phyloP scores from a whole-genome alignment of 1,140 invertebrate genomes.

The Zaprionus ghesquierei region DNA sequence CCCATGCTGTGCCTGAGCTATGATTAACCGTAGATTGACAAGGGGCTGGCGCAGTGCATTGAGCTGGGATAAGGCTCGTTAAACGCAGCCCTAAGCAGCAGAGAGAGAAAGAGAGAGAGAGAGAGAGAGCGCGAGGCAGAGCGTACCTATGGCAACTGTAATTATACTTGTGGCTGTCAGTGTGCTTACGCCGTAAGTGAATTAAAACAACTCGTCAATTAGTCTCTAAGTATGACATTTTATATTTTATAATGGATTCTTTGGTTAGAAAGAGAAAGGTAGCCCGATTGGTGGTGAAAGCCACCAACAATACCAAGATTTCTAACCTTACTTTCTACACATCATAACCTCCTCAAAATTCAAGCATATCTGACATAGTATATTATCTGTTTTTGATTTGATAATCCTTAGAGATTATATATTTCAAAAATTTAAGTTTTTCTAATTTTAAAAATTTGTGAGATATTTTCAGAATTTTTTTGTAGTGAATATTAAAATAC shows the following conservation, averaged over 20 bases:
- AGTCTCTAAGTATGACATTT: background rate
- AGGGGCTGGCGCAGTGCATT: conserved; percentile 31
- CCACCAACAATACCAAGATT: too few species aligned
- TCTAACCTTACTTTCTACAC: too few species aligned
- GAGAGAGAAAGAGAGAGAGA: background rate
- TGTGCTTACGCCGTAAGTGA: conserved; percentile 4
- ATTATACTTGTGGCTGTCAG: conserved; percentile 8
- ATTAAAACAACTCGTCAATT: conserved; percentile 18
- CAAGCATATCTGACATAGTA: too few species aligned
- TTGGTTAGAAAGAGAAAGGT: background rate
- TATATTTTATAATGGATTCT: background rate
- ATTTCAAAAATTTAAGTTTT: too few species aligned
- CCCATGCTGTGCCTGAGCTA: conserved; percentile 56
- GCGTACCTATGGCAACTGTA: conserved; percentile 24
- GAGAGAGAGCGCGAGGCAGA: background rate
- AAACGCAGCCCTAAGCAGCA: conserved; percentile 2
- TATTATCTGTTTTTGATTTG: too few species aligned
- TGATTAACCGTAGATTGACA: conserved; percentile 68
- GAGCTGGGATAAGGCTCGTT: conserved; percentile 39
- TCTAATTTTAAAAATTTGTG: too few species aligned
- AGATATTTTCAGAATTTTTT: too few species aligned
- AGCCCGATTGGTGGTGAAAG: too few species aligned
- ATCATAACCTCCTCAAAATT: too few species aligned
- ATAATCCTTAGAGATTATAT: too few species aligned
- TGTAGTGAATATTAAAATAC: too few species aligned